Conservation (phyloP, 2,113 vertebrate genomes). For the Verasper variegatus region DNA sequence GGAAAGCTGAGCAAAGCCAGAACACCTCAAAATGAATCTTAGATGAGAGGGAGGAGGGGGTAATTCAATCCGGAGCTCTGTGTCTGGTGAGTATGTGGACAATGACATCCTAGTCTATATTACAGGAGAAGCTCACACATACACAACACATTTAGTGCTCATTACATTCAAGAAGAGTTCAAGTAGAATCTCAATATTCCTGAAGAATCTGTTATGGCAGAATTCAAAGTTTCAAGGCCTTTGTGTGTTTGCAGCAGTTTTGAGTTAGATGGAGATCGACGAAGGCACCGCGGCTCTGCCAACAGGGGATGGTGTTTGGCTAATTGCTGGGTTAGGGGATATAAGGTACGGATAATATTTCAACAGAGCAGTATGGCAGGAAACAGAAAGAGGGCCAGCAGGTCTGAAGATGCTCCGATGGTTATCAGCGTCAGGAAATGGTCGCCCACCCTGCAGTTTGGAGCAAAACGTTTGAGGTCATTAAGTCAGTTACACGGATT, state of each 20-base stretch:
- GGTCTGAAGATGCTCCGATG: slow-evolving; percentile 55
- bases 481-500: slow-evolving; percentile 17
- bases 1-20: slow-evolving; percentile 69
- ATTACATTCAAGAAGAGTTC: slow-evolving; percentile 33
- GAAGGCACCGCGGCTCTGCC: slow-evolving; percentile 24
- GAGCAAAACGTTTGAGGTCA: slow-evolving; percentile 2
- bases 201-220: slow-evolving; percentile 8
- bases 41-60: slow-evolving; percentile 17
- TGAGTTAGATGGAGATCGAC: slow-evolving; percentile 19
- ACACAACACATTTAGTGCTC: slow-evolving; percentile 43
- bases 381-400: slow-evolving; percentile 29
- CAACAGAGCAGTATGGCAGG: slow-evolving; percentile 31
- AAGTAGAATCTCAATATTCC: slow-evolving; percentile 20
- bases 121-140: slow-evolving; percentile 49
- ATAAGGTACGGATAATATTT: slow-evolving; percentile 54
- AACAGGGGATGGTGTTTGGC: slow-evolving; percentile 28
- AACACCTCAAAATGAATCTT: slow-evolving; percentile 68
- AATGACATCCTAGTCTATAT: slow-evolving; percentile 62
- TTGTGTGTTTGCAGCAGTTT: slow-evolving; percentile 21
- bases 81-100: slow-evolving; percentile 59
- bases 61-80: slow-evolving; percentile 67
- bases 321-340: slow-evolving; percentile 35
- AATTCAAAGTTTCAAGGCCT: not conserved
- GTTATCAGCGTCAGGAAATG: slow-evolving; percentile 58
- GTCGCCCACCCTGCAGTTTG: slow-evolving; percentile 1